phyloP scores from a whole-genome alignment of 2,113 vertebrate genomes.

The Aramus guarauna region DNA sequence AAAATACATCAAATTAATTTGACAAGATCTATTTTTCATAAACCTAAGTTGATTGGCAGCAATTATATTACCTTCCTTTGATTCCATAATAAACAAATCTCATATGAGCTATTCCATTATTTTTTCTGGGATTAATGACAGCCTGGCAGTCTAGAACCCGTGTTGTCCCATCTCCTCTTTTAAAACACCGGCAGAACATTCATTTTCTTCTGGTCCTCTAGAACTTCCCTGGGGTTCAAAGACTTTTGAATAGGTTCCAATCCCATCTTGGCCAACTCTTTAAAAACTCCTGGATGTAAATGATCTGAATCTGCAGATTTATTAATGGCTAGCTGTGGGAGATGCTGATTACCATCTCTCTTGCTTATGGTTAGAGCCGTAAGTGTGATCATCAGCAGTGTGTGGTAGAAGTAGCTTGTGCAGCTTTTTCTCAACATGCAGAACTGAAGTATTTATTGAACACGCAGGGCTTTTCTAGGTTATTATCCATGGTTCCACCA shows the following conservation, averaged over 20 bases:
- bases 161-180: not conserved
- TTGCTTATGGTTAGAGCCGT: slow-evolving; percentile 53
- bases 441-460: slow-evolving; percentile 36
- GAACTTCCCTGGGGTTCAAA: slow-evolving; percentile 43
- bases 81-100: slow-evolving; percentile 63
- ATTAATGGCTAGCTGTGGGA: slow-evolving; percentile 69
- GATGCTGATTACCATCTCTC: slow-evolving; percentile 65
- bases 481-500: slow-evolving; percentile 28
- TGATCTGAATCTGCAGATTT: slow-evolving; percentile 64
- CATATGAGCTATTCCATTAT: slow-evolving; percentile 28
- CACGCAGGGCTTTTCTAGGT: not conserved
- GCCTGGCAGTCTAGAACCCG: slow-evolving; percentile 16
- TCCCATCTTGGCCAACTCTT: slow-evolving; percentile 11
- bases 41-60: slow-evolving; percentile 67
- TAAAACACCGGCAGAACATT: not conserved
- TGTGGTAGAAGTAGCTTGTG: slow-evolving; percentile 63
- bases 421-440: slow-evolving; percentile 48
- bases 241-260: slow-evolving; percentile 4
- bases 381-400: slow-evolving; percentile 50
- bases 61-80: slow-evolving; percentile 67
- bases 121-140: slow-evolving; percentile 32
- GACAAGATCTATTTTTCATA: slow-evolving; percentile 72
- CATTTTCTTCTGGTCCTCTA: slow-evolving; percentile 31
- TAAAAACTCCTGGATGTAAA: slow-evolving; percentile 45
- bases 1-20: slow-evolving; percentile 70